Evolutionary conservation across 2,888 invertebrate species (phyloP), one percentile per base, ranked within the genome.

Genomic region (Lithophane leautieri): DNA sequence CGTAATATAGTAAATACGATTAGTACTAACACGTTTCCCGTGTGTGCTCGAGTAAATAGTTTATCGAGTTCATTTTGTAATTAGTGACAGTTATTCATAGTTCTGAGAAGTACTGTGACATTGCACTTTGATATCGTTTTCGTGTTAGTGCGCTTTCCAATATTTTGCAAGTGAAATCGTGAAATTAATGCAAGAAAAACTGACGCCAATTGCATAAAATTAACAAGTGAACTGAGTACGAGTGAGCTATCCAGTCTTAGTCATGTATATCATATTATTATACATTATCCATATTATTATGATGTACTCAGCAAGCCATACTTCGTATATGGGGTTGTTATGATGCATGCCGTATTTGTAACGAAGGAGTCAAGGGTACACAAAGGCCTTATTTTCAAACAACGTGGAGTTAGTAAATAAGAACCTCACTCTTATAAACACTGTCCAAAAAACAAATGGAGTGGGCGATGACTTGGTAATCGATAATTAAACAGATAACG

Each of bases 1-100:
- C 76, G 79, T 63, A 84, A 83, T 78, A 74, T 78, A 83, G 81
- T 83, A 78, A 84, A 83, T 70, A 75, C 61, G 65, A 84, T 78
- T 70, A 84, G 63, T 72, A 68, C 1, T 52, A 70, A 71, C 83
- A 83, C 82, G 84, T 67, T 44, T 78, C 42, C 22, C n/a, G 56
- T 28, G 70, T 78, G 75, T 81, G 83, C 65, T 81, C n/a, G 12
- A 62, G 70, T 78, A 63, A 81, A 83, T 72, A 77, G 71, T 77
- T 76, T 68, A 73, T 77, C 0, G 60, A 61, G 56, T 61, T 58
- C 22, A 73, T 58, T 61, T 70, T 65, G 60, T 71, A 69, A 79
- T 50, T 66, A 79, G n/a, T 63, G 56, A 62, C 75, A 70, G 50
- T 50, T 79, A 60, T 76, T 79, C 70, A 44, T 76, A 67, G 70